phyloP scores from a whole-genome alignment of 2,113 vertebrate species.

The Odontophorus gujanensis region DNA sequence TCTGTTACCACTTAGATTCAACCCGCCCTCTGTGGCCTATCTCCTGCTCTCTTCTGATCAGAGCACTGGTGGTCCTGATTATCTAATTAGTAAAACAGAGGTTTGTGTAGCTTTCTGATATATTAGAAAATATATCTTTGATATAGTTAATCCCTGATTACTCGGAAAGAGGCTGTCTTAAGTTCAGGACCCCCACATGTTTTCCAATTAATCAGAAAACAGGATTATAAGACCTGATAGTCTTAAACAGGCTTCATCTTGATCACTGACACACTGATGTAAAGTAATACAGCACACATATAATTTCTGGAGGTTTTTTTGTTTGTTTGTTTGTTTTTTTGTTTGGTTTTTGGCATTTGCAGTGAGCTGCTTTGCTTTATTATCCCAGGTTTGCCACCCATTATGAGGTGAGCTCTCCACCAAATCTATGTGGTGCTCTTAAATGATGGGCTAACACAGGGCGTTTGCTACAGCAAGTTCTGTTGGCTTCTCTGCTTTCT shows the following conservation, averaged over 20 bases:
- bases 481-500: neutral
- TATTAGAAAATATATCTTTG: conserved; percentile 48
- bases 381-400: neutral
- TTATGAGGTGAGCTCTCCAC: neutral
- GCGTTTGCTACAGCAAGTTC: neutral
- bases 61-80: neutral
- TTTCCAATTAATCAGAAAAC: conserved; percentile 34
- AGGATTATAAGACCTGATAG: neutral
- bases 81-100: conserved; percentile 6
- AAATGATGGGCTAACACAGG: rapidly evolving
- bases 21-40: neutral
- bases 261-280: neutral
- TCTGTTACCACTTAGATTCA: neutral
- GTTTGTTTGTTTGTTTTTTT: neutral
- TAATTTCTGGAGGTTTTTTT: neutral
- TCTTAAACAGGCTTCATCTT: neutral
- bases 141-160: conserved; percentile 11
- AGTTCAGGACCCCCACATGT: neutral
- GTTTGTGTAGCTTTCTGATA: conserved; percentile 13
- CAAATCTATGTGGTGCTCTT: neutral
- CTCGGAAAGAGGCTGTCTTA: conserved; percentile 3
- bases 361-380: neutral
- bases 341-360: neutral
- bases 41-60: neutral
- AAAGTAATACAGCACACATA: neutral